Percentiles rank a stretch among this genome's conserved stretches.
phyloP scores from a whole-genome alignment of 2,113 vertebrate species.

The Alouatta palliata region DNA sequence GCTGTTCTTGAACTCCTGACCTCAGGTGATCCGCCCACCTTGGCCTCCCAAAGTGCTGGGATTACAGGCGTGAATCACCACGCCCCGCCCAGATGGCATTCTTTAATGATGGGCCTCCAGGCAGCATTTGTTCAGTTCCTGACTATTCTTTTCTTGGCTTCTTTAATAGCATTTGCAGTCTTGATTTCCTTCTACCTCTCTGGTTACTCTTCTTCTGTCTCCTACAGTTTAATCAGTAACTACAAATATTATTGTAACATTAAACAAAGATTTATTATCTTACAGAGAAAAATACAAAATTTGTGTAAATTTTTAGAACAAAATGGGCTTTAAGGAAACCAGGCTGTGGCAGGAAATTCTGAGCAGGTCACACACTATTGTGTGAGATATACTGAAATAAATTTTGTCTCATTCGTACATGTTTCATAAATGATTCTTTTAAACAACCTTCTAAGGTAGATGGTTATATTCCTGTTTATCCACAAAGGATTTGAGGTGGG shows the following conservation, averaged over 20 bases:
- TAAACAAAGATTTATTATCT: conserved; percentile 6
- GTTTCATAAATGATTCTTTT: conserved; percentile 37
- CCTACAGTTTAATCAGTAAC: neutral
- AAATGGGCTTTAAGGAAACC: neutral
- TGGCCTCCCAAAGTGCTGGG: too few species aligned
- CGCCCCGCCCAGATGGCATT: neutral
- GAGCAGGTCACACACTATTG: neutral
- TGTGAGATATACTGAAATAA: conserved; percentile 16
- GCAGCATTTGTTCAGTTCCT: neutral
- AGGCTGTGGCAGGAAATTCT: conserved; percentile 35
- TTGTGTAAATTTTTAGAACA: conserved; percentile 16
- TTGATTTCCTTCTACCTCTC: neutral
- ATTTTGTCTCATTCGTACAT: neutral
- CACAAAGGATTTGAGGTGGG: neutral
- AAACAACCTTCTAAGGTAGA: neutral
- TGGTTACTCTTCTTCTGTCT: conserved; percentile 18
- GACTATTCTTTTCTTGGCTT: neutral
- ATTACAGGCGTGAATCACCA: too few species aligned
- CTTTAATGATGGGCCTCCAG: neutral
- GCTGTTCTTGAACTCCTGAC: too few species aligned
- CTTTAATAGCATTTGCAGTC: neutral
- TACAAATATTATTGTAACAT: conserved; percentile 25
- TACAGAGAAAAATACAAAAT: conserved; percentile 25
- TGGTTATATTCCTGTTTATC: conserved; percentile 26
- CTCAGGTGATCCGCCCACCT: too few species aligned